These are phyloP conservation scores for Macrosiphum euphorbiae DNA, from an alignment of 2,888 invertebrate species.

Conservation along the genomic window DNA sequence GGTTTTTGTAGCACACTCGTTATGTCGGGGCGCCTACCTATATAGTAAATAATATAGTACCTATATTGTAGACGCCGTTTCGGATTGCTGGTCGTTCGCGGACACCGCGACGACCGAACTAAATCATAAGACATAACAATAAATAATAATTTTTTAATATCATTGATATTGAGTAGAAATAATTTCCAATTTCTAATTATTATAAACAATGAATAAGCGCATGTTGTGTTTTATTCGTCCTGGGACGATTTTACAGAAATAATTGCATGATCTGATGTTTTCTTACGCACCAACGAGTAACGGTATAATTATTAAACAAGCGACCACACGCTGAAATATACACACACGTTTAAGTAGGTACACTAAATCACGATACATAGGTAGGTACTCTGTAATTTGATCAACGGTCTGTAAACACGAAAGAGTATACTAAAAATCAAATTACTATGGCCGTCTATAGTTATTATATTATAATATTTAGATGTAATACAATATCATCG, in stretches of 20 bases:
- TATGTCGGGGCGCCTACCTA: neutral
- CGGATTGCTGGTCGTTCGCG: neutral
- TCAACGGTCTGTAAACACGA: neutral
- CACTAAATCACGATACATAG: neutral
- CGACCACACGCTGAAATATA: neutral
- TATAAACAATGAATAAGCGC: neutral
- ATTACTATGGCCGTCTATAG: neutral
- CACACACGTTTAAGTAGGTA: neutral
- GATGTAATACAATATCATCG: neutral
- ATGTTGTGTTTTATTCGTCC: neutral
- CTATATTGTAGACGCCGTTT: neutral
- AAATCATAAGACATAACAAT: neutral
- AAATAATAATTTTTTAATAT: neutral
- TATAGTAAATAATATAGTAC: neutral
- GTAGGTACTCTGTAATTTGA: neutral
- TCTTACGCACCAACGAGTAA: neutral
- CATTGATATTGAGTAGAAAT: neutral
- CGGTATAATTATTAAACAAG: neutral
- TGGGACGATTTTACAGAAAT: neutral
- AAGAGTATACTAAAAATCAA: neutral
- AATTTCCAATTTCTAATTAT: too few relatives aligned
- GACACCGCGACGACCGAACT: neutral
- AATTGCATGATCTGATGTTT: neutral
- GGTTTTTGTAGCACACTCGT: constrained; percentile 61
- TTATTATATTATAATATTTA: neutral